Percentiles rank a stretch among this genome's conserved stretches.
These are phyloP conservation scores for Beroe forskalii DNA, from an alignment of 37 sponge, comb jelly and placozoan genomes.

Conservation along the genomic window DNA sequence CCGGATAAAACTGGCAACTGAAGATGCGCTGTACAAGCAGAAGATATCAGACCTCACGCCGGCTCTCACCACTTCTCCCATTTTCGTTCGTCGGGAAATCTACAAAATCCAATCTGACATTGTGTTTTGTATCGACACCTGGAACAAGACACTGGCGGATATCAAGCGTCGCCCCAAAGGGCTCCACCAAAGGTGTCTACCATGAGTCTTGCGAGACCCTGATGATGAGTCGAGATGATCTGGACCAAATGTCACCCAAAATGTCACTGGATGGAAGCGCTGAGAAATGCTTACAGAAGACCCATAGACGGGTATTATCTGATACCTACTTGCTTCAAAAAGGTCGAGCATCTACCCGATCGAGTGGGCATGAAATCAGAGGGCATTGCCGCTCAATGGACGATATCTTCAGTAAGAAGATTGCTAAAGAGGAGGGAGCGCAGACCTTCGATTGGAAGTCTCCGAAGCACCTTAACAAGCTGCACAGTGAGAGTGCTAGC, in stretches of 20 bases:
- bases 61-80: background rate
- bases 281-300: background rate
- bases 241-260: background rate
- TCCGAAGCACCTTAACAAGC: background rate
- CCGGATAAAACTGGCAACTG: background rate
- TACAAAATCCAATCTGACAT: conserved; percentile 17
- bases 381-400: background rate
- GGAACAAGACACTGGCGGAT: conserved; percentile 12
- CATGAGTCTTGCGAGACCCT: background rate
- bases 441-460: background rate
- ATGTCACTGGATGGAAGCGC: background rate
- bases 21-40: conserved; percentile 1
- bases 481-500: background rate
- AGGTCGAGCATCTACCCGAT: background rate
- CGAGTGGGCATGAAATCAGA: background rate
- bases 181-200: background rate
- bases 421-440: background rate
- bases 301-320: conserved; percentile 5
- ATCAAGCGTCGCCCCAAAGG: conserved; percentile 13
- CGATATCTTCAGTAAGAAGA: background rate
- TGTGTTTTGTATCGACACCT: conserved; percentile 44
- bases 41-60: conserved; percentile 15
- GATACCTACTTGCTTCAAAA: background rate
- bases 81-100: background rate
- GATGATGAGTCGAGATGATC: background rate